These are phyloP conservation scores for Brachyalestes nurse DNA, from an alignment of 2,797 vertebrate species.

Conservation along the genomic window DNA sequence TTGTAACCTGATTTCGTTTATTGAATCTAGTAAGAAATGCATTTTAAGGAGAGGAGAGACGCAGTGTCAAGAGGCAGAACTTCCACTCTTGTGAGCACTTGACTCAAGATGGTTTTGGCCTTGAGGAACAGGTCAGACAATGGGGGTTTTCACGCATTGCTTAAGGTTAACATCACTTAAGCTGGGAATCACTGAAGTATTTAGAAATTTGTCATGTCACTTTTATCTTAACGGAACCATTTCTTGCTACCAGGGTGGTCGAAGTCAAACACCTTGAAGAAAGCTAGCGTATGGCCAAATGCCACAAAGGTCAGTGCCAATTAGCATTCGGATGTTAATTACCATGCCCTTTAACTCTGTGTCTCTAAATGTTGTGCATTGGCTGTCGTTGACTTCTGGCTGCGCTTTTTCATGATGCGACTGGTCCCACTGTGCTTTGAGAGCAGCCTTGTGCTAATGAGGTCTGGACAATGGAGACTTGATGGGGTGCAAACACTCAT, in stretches of 20 bases:
- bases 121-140: constrained; percentile 7
- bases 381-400: constrained; percentile 45
- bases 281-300: not conserved
- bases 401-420: constrained; percentile 36
- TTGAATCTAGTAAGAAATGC: constrained; percentile 6
- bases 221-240: not conserved
- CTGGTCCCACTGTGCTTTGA: constrained; percentile 34
- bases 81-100: constrained; percentile 34
- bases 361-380: constrained; percentile 32
- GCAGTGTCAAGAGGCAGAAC: constrained; percentile 18
- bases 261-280: not conserved
- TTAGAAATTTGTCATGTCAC: not conserved
- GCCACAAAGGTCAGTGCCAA: constrained; percentile 44
- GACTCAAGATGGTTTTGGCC: constrained; percentile 20
- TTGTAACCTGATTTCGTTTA: constrained; percentile 5
- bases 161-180: not conserved
- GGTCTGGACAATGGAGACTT: constrained; percentile 48
- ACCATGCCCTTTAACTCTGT: constrained; percentile 46
- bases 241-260: not conserved
- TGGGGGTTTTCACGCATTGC: not conserved
- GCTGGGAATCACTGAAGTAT: not conserved
- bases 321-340: constrained; percentile 56
- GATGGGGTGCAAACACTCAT: constrained; percentile 56
- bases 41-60: constrained; percentile 8
- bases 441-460: constrained; percentile 54